phyloP scores from a whole-genome alignment of 2,888 invertebrate genomes.

The Aricia artaxerxes region DNA sequence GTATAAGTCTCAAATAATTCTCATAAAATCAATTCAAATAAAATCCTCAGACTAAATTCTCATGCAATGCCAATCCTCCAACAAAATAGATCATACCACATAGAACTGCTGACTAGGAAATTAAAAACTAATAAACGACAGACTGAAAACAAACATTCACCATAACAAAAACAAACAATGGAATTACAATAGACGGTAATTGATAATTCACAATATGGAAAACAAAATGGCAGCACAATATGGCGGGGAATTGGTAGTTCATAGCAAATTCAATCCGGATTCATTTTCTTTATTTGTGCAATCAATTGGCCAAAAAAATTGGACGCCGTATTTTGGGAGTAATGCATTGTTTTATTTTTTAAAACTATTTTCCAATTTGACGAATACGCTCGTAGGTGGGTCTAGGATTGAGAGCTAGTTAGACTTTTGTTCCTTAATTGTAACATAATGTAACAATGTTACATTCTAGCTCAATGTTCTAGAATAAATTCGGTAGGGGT shows the following conservation, averaged over 20 bases:
- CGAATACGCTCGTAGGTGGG: background rate
- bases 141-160: background rate
- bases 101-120: background rate
- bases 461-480: background rate
- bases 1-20: no score
- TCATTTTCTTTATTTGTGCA: conserved; percentile 73
- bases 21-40: no score
- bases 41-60: no score
- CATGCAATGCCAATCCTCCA: no score
- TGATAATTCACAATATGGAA: conserved; percentile 17
- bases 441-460: background rate
- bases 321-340: conserved; percentile 10
- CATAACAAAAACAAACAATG: conserved; percentile 6
- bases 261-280: conserved; percentile 72
- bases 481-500: background rate
- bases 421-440: background rate
- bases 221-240: conserved; percentile 29
- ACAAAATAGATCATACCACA: no score
- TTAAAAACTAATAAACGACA: background rate
- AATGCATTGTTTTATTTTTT: conserved; percentile 23
- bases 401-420: background rate
- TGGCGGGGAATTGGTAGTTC: conserved; percentile 56
- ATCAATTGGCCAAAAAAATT: conserved; percentile 73
- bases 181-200: background rate
- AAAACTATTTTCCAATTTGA: conserved; percentile 18